Conservation (phyloP, 1,140 invertebrate genomes). For the Drosophila repleta region DNA sequence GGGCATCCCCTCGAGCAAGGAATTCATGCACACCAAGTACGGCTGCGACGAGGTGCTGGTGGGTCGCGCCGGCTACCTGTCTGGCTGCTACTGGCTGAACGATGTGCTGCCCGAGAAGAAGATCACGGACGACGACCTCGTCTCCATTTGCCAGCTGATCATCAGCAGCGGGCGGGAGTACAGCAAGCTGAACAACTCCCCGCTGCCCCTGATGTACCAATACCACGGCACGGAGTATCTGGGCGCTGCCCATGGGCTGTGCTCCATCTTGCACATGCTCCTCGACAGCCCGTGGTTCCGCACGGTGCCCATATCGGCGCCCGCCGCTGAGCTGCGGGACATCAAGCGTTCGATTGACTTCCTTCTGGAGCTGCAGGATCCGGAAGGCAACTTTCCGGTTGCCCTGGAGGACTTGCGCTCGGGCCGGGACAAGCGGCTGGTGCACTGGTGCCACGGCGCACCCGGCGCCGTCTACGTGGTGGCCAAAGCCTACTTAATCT, state of each 20-base stretch:
- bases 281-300: conserved; percentile 84
- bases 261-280: conserved; percentile 87
- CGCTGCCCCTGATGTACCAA: conserved; percentile 92
- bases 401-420: conserved; percentile 88
- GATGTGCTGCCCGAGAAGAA: conserved; percentile 86
- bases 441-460: conserved; percentile 96
- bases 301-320: conserved; percentile 73
- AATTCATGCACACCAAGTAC: conserved; percentile 85
- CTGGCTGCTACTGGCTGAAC: conserved; percentile 90
- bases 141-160: conserved; percentile 88
- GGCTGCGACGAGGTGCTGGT: conserved; percentile 94
- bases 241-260: conserved; percentile 92
- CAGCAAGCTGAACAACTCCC: conserved; percentile 85
- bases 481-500: conserved; percentile 91
- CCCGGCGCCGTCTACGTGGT: conserved; percentile 92
- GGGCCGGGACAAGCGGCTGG: conserved; percentile 86
- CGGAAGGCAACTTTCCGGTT: conserved; percentile 91
- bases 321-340: conserved; percentile 87
- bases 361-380: conserved; percentile 88
- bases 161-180: conserved; percentile 89
- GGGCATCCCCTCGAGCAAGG: conserved; percentile 84
- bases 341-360: conserved; percentile 84
- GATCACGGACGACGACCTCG: conserved; percentile 85
- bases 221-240: conserved; percentile 94
- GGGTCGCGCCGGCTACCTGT: conserved; percentile 91